Conservation (phyloP, 2,113 vertebrate species). For the Donacobius atricapilla region DNA sequence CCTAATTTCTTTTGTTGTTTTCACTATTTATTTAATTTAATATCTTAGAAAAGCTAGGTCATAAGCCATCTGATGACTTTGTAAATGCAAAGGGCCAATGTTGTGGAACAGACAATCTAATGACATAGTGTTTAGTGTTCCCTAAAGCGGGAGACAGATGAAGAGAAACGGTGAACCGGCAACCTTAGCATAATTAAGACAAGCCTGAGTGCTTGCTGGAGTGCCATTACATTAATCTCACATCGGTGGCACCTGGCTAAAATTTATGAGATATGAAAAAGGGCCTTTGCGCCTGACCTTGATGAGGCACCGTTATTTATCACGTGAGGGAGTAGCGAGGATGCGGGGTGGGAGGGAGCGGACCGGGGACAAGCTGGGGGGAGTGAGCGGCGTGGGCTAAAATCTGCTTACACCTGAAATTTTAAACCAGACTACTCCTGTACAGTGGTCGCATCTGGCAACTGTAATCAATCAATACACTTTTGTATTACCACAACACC, state of each 20-base stretch:
- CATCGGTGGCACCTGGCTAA: constrained; percentile 81
- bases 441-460: background rate
- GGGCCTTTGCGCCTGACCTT: constrained; percentile 81
- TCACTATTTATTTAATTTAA: constrained; percentile 78
- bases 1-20: constrained; percentile 61
- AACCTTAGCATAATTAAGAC: constrained; percentile 90
- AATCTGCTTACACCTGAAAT: constrained; percentile 47
- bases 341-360: constrained; percentile 16
- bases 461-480: constrained; percentile 12
- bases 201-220: constrained; percentile 82
- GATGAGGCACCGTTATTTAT: constrained; percentile 81
- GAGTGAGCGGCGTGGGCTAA: constrained; percentile 32
- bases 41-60: constrained; percentile 80
- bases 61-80: constrained; percentile 84
- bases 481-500: background rate
- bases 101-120: constrained; percentile 85
- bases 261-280: constrained; percentile 87
- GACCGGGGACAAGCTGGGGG: constrained; percentile 28
- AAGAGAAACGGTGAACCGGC: constrained; percentile 82
- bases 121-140: constrained; percentile 88
- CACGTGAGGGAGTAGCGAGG: constrained; percentile 69
- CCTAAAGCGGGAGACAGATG: constrained; percentile 86
- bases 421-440: background rate
- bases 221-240: constrained; percentile 87
- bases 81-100: constrained; percentile 82